A percentile compares a stretch with the other conserved stretches of the same genome.
These are phyloP conservation scores for Thunnus thynnus DNA, from an alignment of 2,113 vertebrate genomes.

Conservation along the genomic window DNA sequence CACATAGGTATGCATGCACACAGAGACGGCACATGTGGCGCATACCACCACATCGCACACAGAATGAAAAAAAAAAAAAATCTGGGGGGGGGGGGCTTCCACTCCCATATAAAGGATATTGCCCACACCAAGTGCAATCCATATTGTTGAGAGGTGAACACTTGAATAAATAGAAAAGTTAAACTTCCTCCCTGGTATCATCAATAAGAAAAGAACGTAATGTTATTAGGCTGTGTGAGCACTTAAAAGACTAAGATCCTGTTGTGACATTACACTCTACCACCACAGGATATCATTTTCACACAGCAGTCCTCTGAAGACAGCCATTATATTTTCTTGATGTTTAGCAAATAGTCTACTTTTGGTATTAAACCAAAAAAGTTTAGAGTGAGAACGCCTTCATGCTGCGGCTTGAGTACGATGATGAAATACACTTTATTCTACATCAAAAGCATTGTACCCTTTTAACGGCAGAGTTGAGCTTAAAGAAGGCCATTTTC, in stretches of 20 bases:
- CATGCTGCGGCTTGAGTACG: neutral
- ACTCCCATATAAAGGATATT: constrained; percentile 19
- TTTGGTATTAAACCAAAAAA: constrained; percentile 35
- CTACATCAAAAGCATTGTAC: constrained; percentile 51
- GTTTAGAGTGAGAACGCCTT: neutral
- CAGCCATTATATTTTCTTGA: constrained; percentile 27
- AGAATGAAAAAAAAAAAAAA: neutral
- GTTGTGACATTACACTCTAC: constrained; percentile 28
- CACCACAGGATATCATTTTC: constrained; percentile 32
- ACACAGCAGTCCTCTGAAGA: constrained; percentile 30
- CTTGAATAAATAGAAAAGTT: constrained; percentile 18
- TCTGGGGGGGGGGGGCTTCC: neutral
- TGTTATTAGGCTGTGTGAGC: constrained; percentile 2
- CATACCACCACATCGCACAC: neutral
- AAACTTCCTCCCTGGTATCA: constrained; percentile 7
- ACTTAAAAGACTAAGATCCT: constrained; percentile 40
- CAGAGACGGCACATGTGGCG: constrained; percentile 3
- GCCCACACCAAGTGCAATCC: constrained; percentile 33
- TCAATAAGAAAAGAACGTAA: constrained; percentile 2
- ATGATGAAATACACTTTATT: constrained; percentile 61
- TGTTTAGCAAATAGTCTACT: constrained; percentile 49
- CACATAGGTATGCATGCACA: neutral
- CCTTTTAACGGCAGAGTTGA: constrained; percentile 43
- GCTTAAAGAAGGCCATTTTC: constrained; percentile 65
- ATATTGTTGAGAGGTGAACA: constrained; percentile 19